Percentiles rank a stretch among this genome's conserved stretches.
Conservation (phyloP, 2,113 vertebrate species). For the Hepsetus odoe region DNA sequence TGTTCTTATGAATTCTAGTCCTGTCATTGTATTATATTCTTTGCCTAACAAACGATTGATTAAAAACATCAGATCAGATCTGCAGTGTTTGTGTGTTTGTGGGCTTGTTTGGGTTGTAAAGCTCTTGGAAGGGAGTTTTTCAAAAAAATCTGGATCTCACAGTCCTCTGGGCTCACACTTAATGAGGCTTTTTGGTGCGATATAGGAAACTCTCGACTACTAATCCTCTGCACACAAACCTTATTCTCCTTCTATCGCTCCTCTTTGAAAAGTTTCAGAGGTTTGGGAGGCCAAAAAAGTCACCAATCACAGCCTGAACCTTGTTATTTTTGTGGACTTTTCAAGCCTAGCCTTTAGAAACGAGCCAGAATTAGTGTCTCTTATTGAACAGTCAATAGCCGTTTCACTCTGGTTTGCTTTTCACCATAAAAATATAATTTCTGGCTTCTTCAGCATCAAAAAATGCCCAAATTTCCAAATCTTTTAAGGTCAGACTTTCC, state of each 20-base stretch:
- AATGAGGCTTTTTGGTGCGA: background rate
- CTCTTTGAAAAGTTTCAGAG: background rate
- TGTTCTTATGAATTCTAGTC: conserved; percentile 77
- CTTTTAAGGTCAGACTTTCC: background rate
- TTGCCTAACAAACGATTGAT: conserved; percentile 75
- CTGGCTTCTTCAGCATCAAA: background rate
- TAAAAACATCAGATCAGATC: conserved; percentile 78
- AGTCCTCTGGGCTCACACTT: background rate
- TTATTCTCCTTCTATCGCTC: background rate
- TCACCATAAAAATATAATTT: background rate
- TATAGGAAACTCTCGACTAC: background rate
- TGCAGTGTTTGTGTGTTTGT: conserved; percentile 48
- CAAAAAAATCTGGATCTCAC: background rate
- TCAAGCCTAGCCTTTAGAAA: background rate
- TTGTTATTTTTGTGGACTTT: background rate
- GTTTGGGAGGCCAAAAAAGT: background rate
- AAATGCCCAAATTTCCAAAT: background rate
- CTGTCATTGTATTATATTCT: conserved; percentile 78
- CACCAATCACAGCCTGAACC: background rate
- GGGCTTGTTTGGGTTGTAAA: background rate
- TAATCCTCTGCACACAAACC: background rate
- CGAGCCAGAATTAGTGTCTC: background rate
- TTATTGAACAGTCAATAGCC: background rate
- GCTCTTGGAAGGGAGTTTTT: background rate
- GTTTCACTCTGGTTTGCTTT: background rate